Evolutionary conservation across 2,113 vertebrate genomes (phyloP), one percentile per base, ranked within the genome.

Genomic region (Zapornia atra): DNA sequence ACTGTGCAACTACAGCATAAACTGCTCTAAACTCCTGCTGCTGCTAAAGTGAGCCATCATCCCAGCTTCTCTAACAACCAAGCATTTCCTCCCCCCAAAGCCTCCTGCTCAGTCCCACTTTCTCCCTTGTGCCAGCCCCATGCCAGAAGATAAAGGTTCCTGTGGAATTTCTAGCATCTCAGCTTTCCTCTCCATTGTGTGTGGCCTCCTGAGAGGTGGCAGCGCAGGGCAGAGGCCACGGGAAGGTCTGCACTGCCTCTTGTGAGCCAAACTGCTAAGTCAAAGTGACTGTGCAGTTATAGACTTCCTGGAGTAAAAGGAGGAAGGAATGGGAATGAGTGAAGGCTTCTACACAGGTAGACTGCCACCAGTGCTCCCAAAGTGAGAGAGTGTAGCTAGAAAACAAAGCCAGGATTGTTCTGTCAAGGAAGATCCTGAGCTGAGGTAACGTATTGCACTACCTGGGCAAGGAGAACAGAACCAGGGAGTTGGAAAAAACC

Each of bases 31-130:
- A 31, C 10, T 53, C 28, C 7, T 4, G 21, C 25, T 31, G 76
- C 79, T 44, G 10, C 83, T 42, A 11, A 24, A 33, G 14, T 42
- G 4, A 76, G 14, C 28, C 8, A 10, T 25, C 50, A 50, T 10
- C 33, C 44, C 2, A 2, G 14, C 19, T 31, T 60, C 73, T 15
- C 53, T 17, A 12, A 64, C 29, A 34, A 34, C 12, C 0, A 0
- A 28, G 17, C 15, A 28, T 42, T 38, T 90, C n/a, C 44, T 79
- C 17, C 20, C 25, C n/a, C 26, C 2, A 9, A 40, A 69, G 2
- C 14, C 29, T 34, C 5, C 29, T 24, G n/a, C 61, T 70, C 46
- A 28, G 59, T 11, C 56, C n/a, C 53, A 26, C 48, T 20, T 53
- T 57, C 40, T 18, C 63, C 56, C 22, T 15, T 3, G 3, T 12